Percentiles rank a stretch among this genome's conserved stretches.
Conservation (phyloP, 2,113 vertebrate species). For the Lynx canadensis region DNA sequence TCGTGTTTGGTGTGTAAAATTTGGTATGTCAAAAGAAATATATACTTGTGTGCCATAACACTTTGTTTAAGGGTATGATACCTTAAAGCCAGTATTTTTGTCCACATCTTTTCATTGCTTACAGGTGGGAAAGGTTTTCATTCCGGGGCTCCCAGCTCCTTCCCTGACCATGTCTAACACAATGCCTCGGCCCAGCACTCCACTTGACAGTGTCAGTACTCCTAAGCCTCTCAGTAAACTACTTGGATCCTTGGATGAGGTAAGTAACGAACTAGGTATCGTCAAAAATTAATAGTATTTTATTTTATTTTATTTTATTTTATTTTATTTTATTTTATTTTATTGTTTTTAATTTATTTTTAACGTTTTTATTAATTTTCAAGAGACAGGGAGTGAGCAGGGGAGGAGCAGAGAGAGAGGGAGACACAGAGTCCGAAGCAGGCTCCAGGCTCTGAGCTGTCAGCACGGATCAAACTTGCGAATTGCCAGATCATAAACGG, state of each 20-base stretch:
- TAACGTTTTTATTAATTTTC: background rate
- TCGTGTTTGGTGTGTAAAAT: slow-evolving; percentile 1
- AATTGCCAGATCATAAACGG: too few species aligned
- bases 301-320: background rate
- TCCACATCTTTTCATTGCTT: background rate
- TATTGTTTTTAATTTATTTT: background rate
- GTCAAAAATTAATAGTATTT: background rate
- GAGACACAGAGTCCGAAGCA: background rate
- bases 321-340: too few species aligned
- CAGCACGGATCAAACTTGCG: too few species aligned
- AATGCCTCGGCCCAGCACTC: slow-evolving; percentile 89
- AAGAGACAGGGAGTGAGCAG: background rate
- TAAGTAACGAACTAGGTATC: slow-evolving; percentile 66
- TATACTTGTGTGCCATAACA: background rate
- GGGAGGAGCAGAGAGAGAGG: background rate
- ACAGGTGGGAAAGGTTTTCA: slow-evolving; percentile 97
- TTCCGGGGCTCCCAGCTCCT: slow-evolving; percentile 92
- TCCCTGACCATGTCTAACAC: slow-evolving; percentile 90
- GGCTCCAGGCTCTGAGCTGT: too few species aligned
- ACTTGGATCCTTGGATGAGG: slow-evolving; percentile 93
- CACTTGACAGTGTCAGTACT: slow-evolving; percentile 90
- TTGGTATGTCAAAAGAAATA: background rate
- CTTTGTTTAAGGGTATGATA: background rate
- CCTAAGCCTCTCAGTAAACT: slow-evolving; percentile 91
- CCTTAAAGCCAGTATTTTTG: background rate